Evolutionary conservation across 2,797 vertebrate species (phyloP), one percentile per base, ranked within the genome.

Genomic region (Fistularia tabacaria): DNA sequence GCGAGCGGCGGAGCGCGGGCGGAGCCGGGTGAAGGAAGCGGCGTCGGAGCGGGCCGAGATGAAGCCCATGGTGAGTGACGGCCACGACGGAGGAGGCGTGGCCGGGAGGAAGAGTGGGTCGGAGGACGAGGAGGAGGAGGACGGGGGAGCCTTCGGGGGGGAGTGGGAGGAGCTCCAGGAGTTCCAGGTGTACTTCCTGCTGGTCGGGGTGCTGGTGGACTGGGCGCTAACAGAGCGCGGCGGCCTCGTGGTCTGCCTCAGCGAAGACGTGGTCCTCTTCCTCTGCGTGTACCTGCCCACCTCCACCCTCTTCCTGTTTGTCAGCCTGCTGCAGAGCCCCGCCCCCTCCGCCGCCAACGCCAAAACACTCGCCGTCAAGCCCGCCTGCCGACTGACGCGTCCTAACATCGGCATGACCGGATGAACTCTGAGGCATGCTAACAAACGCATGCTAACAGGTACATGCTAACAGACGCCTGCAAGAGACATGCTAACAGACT

Each of bases 11-110:
- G 90, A 93, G 81, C 93, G 94, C 64, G 94, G 95, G 76, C 88
- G 93, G 65, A 91, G 89, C 74, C 91, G 92, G 36, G 91, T 91
- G 64, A 92, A 93, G 59, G 92, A 88, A 57, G 91, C 85, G 14
- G 88, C 77, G 46, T 90, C 90, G 8, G 94, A 94, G 73, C 84
- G 93, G 85, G 91, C 93, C 63, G 95, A 97, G 88, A 93, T 94
- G 82, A 97, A 95, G 87, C 92, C 95, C 85, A 97, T 98, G 97
- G 97, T 99, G 97, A 97, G 97, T 98, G 92, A 90, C 70, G 77
- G 82, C 49, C 77, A 85, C 66, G 74, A 77, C 38, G 84, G 87
- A 89, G 92, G 91, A 78, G 87, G 77, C 47, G 49, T 64, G 73
- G 62, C 38, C 52, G 63, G 64, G 50, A 63, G 0, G 61, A 56